Evolutionary conservation across 2,888 invertebrate species (phyloP).

Genomic region (Epinotia brunnichana): DNA sequence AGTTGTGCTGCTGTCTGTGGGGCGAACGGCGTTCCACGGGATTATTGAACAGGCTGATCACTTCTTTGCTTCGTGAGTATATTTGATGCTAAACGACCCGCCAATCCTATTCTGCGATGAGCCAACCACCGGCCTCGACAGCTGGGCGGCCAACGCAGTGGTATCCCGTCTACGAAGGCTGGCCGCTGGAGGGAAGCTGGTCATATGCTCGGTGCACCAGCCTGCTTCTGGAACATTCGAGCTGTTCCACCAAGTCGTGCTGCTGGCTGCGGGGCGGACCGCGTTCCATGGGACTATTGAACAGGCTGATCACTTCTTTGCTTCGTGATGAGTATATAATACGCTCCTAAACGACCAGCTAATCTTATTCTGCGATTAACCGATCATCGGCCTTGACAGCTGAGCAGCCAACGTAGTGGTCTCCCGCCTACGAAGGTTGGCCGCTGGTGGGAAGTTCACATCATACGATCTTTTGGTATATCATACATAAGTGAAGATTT

Average conservation of each 20-base stretch:
- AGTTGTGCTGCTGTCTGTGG: constrained; percentile 89
- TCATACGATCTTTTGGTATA: too few species aligned
- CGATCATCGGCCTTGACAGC: constrained; percentile 96
- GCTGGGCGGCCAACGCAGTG: constrained; percentile 92
- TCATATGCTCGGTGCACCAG: constrained; percentile 95
- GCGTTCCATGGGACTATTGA: constrained; percentile 91
- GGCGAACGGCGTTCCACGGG: constrained; percentile 91
- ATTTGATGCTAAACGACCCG: constrained; percentile 89
- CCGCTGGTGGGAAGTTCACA: constrained; percentile 89
- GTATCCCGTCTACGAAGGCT: constrained; percentile 87
- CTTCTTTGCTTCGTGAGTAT: constrained; percentile 87
- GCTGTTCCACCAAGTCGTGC: constrained; percentile 90
- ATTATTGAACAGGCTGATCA: constrained; percentile 86
- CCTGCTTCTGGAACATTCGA: constrained; percentile 94
- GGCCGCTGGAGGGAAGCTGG: constrained; percentile 88
- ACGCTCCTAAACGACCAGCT: constrained; percentile 88
- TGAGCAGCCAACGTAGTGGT: too few species aligned
- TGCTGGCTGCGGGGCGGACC: constrained; percentile 90
- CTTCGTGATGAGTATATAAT: constrained; percentile 83
- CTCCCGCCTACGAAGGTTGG: constrained; percentile 86
- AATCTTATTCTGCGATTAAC: constrained; percentile 96
- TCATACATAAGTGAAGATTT: too few species aligned
- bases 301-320: constrained; percentile 87
- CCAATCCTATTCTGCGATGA: constrained; percentile 96
- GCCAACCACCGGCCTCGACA: constrained; percentile 96